phyloP scores from a whole-genome alignment of 1,140 invertebrate species.

The Trichonephila clavipes region DNA sequence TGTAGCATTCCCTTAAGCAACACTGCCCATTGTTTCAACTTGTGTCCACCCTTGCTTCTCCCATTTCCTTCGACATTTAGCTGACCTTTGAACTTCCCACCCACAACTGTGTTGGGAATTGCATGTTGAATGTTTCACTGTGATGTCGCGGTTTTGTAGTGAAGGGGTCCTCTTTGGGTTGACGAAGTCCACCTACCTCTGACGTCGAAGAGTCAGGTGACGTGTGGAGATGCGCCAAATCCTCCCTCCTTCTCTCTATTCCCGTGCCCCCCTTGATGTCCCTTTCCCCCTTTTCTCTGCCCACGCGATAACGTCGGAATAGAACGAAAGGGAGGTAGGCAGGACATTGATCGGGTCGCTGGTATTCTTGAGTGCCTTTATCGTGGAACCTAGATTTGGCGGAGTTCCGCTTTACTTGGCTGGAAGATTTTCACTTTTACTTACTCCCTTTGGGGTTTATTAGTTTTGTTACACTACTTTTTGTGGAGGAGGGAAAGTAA shows the following conservation, averaged over 20 bases:
- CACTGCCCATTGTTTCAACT: not conserved
- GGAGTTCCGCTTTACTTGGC: constrained; percentile 30
- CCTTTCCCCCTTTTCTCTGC: not conserved
- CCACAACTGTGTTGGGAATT: constrained; percentile 10
- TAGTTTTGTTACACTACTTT: not conserved
- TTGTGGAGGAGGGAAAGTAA: too few species aligned
- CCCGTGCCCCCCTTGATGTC: not conserved
- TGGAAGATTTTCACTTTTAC: not conserved
- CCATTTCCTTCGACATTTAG: not conserved
- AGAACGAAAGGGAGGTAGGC: constrained; percentile 16
- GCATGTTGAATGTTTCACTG: not conserved
- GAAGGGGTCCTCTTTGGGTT: not conserved
- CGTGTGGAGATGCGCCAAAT: constrained; percentile 72
- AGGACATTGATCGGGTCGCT: constrained; percentile 65
- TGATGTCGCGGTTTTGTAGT: not conserved
- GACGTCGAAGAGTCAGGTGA: constrained; percentile 68
- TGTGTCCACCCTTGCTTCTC: not conserved
- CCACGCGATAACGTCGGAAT: constrained; percentile 54
- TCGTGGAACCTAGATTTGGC: constrained; percentile 45
- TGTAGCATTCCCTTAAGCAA: too few species aligned
- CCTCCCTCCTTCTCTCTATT: constrained; percentile 12
- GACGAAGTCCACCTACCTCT: constrained; percentile 66
- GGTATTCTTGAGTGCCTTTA: not conserved
- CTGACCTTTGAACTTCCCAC: constrained; percentile 59
- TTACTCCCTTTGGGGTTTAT: not conserved